Evolutionary conservation across 2,888 invertebrate species (phyloP), one percentile per base, ranked within the genome.

Genomic region (Ernsta delagoae): DNA sequence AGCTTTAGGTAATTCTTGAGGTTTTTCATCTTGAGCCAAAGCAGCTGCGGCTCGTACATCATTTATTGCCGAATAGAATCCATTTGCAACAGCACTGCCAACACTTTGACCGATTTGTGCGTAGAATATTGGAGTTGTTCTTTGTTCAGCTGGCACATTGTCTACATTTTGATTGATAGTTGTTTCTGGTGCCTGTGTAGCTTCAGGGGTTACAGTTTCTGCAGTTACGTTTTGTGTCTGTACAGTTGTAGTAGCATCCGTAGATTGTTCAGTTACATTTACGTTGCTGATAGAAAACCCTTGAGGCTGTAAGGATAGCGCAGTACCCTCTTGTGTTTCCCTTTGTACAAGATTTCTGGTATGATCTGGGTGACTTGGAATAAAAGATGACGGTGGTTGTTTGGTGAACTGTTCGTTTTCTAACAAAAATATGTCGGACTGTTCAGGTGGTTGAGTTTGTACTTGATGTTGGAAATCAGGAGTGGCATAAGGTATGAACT

Each of bases 1-100:
- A 9, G 68, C 57, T 59, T 59, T 62, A n/a, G 63, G 62, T 41
- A 69, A 5, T 78, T 94, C 93, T 59, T 94, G 94, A 12, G 94
- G 92, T 63, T 94, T 60, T 72, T 95, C 95, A 1, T 94, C 86
- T 70, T 95, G 94, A 0, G 95, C 95, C 68, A 95, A 78, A 43
- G 94, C 94, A 60, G 95, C 95, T 9, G 95, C 95, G 0, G 94
- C 94, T 81, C 95, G 94, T 34, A 94, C 94, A 73, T 94, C 95
- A 11, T 95, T 95, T 41, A 96, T 84, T 0, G 95, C 94, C 0
- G 95, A 93, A 75, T 94, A 96, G 74, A 94, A 90, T 0, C 89
- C 90, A 72, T 86, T 88, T 1, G 91, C 88, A 53, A 90, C 82
- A 50, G 85, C 82, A 73, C 83, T 84, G 0, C 87, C 89, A 4